Conservation (phyloP, 2,113 vertebrate species). For the Eclectus roratus region DNA sequence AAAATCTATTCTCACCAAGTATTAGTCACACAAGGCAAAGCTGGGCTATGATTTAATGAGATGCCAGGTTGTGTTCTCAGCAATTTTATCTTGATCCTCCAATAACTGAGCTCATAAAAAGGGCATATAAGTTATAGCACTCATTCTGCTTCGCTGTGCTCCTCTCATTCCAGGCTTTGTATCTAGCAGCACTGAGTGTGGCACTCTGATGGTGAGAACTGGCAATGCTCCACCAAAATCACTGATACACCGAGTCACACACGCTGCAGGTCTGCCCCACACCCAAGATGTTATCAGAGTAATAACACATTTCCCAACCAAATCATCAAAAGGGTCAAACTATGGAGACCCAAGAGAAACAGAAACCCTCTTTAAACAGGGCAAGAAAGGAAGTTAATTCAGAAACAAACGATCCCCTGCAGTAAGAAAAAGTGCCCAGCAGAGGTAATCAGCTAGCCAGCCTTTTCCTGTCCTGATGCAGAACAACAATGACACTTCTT, state of each 20-base stretch:
- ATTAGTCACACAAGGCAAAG: constrained; percentile 28
- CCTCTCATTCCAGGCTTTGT: neutral
- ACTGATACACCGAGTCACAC: neutral
- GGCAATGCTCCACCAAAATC: neutral
- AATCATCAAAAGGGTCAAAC: constrained; percentile 11
- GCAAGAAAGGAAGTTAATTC: constrained; percentile 53
- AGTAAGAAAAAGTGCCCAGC: constrained; percentile 43
- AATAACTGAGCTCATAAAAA: neutral
- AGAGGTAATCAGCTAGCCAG: constrained; percentile 55
- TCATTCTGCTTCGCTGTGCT: neutral
- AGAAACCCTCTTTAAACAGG: constrained; percentile 3
- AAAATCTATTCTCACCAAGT: neutral
- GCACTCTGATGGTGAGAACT: neutral
- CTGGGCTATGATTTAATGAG: constrained; percentile 14
- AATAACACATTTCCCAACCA: constrained; percentile 30
- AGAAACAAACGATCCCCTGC: constrained; percentile 44
- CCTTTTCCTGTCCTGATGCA: constrained; percentile 35
- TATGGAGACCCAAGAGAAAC: constrained; percentile 30
- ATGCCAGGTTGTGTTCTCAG: constrained; percentile 18
- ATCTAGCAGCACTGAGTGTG: neutral
- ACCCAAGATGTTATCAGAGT: constrained; percentile 33
- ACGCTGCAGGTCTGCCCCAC: neutral
- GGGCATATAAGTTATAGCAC: neutral
- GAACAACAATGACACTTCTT: constrained; percentile 40
- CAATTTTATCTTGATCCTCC: constrained; percentile 19